These are phyloP conservation scores for Triplophysa yarkandensis DNA, from an alignment of 2,797 vertebrate genomes.

Conservation along the genomic window DNA sequence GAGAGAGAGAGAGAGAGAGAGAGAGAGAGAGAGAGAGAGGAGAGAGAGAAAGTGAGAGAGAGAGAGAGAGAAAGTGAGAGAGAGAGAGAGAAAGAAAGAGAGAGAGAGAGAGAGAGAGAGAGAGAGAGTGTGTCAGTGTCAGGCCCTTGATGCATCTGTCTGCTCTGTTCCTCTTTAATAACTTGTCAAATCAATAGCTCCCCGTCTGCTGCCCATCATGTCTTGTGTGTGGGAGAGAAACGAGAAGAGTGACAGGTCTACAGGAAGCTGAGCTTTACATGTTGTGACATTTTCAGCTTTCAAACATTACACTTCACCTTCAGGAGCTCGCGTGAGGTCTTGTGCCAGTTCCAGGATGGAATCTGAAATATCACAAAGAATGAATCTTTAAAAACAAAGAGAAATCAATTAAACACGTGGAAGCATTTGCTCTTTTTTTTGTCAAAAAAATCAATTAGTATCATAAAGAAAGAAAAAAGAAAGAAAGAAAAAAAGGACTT, in stretches of 20 bases:
- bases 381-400: slow-evolving; percentile 3
- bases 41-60: slow-evolving; percentile 21
- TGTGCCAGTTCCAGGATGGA: background rate
- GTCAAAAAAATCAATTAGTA: background rate
- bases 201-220: slow-evolving; percentile 57
- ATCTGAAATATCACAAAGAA: background rate
- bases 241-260: slow-evolving; percentile 42
- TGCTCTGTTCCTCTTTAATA: slow-evolving; percentile 70
- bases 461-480: background rate
- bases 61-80: slow-evolving; percentile 40
- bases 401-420: background rate
- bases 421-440: background rate
- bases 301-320: slow-evolving; percentile 33
- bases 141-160: slow-evolving; percentile 61
- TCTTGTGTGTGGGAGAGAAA: slow-evolving; percentile 35
- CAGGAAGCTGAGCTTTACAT: slow-evolving; percentile 58
- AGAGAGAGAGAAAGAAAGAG: slow-evolving; percentile 25
- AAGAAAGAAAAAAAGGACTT: too few species aligned
- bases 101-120: slow-evolving; percentile 16
- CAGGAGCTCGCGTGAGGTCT: background rate
- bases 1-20: slow-evolving; percentile 42
- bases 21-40: slow-evolving; percentile 17
- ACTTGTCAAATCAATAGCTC: slow-evolving; percentile 75
- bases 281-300: slow-evolving; percentile 55
- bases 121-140: slow-evolving; percentile 62